Base-by-base conservation (phyloP, 2,797 vertebrate genomes). In the Toxotes lorentzi region DNA sequence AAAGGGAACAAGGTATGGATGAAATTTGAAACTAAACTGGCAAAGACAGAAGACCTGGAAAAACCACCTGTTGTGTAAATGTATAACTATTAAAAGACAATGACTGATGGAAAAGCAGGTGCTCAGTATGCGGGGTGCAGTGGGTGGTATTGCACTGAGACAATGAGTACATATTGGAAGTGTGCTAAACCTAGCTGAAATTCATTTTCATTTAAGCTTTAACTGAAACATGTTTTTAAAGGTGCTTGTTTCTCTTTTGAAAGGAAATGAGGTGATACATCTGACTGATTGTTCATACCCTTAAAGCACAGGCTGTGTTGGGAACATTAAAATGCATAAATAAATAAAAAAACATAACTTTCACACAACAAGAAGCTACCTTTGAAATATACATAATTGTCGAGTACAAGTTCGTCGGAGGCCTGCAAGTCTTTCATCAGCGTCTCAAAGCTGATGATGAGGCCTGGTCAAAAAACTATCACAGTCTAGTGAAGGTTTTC, bases 361-460 rank as follows among this genome's bases (percentile, higher is more conserved):
- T 48, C 7, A 24, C 2, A 1, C 27, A 69, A 34, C 16, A 27
- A 48, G n/a, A 7, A 23, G 85, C 94, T 95, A 95, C 95, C 95
- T 27, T 86, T 95, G 81, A 94, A 95, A 83, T 94, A 93, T 76
- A 96, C 91, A 68, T 89, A 95, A 79, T 91, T 95, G 67, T 90
- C 65, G 53, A 97, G 91, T 59, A 93, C 73, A 78, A 95, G 88
- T 91, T 94, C 87, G 13, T 94, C 93, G 2, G 91, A 90, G 8
- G 82, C 69, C 79, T 94, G 76, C 38, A 76, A 66, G 60, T 78
- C 64, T 82, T 76, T 81, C 5, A 21, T 68, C 56, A 67, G 2
- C 0, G 24, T 61, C 32, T 86, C 65, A 40, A 61, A 32, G 76
- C 54, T 82, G 66, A 23, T 2, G 16, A 43, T 88, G 38, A 57